phyloP scores from a whole-genome alignment of 2,113 vertebrate species.

The Syngnathus typhle region DNA sequence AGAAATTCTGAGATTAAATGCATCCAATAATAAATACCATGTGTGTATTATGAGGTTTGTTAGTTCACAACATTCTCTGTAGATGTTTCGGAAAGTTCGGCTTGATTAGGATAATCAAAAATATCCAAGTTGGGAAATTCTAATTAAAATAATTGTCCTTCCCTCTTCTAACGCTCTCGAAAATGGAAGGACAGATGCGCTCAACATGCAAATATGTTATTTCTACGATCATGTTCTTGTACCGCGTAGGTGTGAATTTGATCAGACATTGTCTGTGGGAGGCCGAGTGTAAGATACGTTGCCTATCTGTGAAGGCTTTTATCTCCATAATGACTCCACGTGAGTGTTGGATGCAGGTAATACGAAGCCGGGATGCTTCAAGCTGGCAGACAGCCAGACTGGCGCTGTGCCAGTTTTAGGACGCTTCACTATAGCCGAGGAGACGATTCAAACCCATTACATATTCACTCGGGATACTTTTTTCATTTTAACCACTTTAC shows the following conservation, averaged over 20 bases:
- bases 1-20: too few relatives aligned
- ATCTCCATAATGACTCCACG: constrained; percentile 46
- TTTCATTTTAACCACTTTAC: constrained; percentile 10
- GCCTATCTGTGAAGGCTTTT: constrained; percentile 11
- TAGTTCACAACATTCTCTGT: too few relatives aligned
- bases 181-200: too few relatives aligned
- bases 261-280: constrained; percentile 1
- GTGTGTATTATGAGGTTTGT: too few relatives aligned
- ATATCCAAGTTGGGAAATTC: too few relatives aligned
- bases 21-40: too few relatives aligned
- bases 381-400: constrained; percentile 49
- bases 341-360: constrained; percentile 49
- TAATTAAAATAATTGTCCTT: too few relatives aligned
- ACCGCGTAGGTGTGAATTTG: constrained; percentile 23
- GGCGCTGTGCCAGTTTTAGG: constrained; percentile 42
- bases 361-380: constrained; percentile 49
- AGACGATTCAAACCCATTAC: constrained; percentile 24
- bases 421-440: constrained; percentile 9
- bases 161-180: too few relatives aligned
- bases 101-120: too few relatives aligned
- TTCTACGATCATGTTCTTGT: constrained; percentile 5
- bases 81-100: too few relatives aligned
- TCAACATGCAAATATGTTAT: not conserved
- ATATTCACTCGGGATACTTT: constrained; percentile 1
- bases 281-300: not conserved